phyloP scores from a whole-genome alignment of 2,797 vertebrate species.

The Eleutherodactylus coqui region DNA sequence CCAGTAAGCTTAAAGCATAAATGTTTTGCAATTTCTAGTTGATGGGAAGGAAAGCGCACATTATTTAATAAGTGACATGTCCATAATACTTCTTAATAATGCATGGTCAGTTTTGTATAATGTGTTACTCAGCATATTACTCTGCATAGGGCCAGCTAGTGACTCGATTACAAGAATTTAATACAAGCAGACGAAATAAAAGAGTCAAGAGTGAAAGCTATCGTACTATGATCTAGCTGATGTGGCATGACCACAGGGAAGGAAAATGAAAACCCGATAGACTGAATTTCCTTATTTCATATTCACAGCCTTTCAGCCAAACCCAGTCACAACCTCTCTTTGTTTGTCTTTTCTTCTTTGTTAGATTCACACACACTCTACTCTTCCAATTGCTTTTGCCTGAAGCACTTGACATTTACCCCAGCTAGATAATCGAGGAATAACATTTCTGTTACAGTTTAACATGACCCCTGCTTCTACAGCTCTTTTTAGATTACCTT shows the following conservation, averaged over 20 bases:
- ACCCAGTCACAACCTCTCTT: slow-evolving; percentile 66
- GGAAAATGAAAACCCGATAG: slow-evolving; percentile 60
- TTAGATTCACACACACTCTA: slow-evolving; percentile 72
- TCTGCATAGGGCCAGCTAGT: slow-evolving; percentile 39
- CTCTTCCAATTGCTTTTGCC: slow-evolving; percentile 82
- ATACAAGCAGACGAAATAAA: slow-evolving; percentile 59
- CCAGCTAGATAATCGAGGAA: slow-evolving; percentile 95
- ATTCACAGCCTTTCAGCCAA: slow-evolving; percentile 67
- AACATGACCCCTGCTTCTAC: slow-evolving; percentile 92
- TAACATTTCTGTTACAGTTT: slow-evolving; percentile 97
- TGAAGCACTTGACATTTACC: slow-evolving; percentile 94
- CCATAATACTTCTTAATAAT: neutral
- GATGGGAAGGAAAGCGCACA: neutral
- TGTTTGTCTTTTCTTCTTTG: slow-evolving; percentile 68
- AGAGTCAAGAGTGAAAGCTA: slow-evolving; percentile 60
- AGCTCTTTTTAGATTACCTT: slow-evolving; percentile 92
- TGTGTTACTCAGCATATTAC: slow-evolving; percentile 41
- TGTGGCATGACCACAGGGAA: slow-evolving; percentile 40
- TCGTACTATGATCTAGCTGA: slow-evolving; percentile 60
- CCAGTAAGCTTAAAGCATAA: neutral
- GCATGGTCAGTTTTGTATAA: slow-evolving; percentile 31
- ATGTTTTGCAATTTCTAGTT: neutral
- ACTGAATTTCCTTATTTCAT: slow-evolving; percentile 67
- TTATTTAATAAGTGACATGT: slow-evolving; percentile 20
- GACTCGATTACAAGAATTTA: slow-evolving; percentile 27